Evolutionary conservation across 1,140 invertebrate genomes (phyloP), one percentile per base, ranked within the genome.

Genomic region (Euura lappo): DNA sequence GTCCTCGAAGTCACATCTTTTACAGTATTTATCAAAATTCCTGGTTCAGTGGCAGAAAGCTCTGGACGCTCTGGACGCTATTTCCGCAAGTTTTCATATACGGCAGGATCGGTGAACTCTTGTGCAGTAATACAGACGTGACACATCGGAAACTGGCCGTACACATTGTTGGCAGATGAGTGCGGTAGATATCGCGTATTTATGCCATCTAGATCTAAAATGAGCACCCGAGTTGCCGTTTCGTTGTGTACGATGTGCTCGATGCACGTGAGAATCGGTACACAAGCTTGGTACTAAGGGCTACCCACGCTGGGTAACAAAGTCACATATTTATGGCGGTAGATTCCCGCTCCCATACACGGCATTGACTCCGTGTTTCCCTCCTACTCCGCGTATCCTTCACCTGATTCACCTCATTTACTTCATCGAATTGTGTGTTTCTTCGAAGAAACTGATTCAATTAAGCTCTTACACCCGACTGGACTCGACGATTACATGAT

Each of bases 201-300:
- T 75, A 75, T 75, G 69, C 71, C 74, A 75, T 72, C 74, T 73
- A 75, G 71, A 73, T 75, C 10, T 70, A 45, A 45, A 67, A 71
- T 68, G 68, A 60, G 13, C 13, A 60, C 6, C 13, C 13, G 51
- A 60, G 51, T n/a, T 60, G 51, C 13, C 2, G 51, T 3, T 11
- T 28, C 28, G 28, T 28, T 28, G 0, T 28, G 28, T 28, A 28
- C 28, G 28, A 28, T 28, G 28, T 28, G 28, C 28, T 28, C 28
- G 28, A 28, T 28, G 28, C 28, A 28, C 28, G 28, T 28, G 28
- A 28, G 28, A 28, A 28, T 28, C 28, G 28, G 51, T n/a, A 60
- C 51, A 5, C 51, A 6, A 2, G 51, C 51, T 60, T 60, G 51
- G 51, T 28, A 28, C 28, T 28, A 28, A 28, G 28, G 28, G 28